These are phyloP conservation scores for Nephrotoma appendiculata DNA, from an alignment of 2,888 invertebrate genomes.

Conservation along the genomic window DNA sequence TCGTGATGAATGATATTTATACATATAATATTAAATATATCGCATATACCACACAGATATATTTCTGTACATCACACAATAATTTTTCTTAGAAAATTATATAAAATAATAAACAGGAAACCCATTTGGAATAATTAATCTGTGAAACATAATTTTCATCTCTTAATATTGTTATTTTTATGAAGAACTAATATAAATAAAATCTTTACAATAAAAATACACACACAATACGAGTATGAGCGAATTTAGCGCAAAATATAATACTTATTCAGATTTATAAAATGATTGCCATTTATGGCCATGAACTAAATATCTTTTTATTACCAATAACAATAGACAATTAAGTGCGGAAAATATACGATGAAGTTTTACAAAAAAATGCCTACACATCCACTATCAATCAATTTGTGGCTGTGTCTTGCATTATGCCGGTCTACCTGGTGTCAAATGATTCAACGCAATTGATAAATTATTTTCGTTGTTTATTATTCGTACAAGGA, in stretches of 20 bases:
- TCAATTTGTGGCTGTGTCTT: no score
- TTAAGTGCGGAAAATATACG: not conserved
- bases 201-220: not conserved
- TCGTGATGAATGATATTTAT: not conserved
- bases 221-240: not conserved
- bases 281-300: not conserved
- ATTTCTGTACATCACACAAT: not conserved
- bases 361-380: not conserved
- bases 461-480: no score
- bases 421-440: no score
- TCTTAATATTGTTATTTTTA: not conserved
- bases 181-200: not conserved
- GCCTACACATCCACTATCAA: not conserved
- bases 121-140: not conserved
- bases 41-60: not conserved
- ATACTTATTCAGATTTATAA: not conserved
- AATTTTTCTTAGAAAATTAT: not conserved
- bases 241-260: not conserved
- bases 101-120: not conserved
- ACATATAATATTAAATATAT: not conserved
- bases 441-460: no score
- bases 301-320: not conserved
- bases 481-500: no score
- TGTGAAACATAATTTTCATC: not conserved
- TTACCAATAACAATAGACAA: not conserved